Evolutionary conservation across 2,797 vertebrate genomes (phyloP).

Genomic region (Telmatherina bonti): DNA sequence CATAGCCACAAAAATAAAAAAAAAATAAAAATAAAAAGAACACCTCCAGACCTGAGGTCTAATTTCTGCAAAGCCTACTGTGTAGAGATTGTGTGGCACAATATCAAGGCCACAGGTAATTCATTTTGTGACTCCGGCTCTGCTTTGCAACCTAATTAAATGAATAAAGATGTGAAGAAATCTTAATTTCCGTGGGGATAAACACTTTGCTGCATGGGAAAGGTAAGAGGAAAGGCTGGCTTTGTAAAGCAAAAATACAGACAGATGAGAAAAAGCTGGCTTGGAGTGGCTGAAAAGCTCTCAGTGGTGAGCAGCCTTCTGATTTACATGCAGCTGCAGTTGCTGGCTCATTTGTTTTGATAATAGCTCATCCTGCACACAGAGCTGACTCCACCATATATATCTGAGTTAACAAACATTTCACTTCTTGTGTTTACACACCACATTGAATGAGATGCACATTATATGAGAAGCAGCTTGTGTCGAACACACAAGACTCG

Average conservation of each 20-base stretch:
- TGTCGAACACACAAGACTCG: slow-evolving; percentile 54
- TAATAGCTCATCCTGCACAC: slow-evolving; percentile 68
- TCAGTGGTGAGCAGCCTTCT: slow-evolving; percentile 56
- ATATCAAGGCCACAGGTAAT: slow-evolving; percentile 78
- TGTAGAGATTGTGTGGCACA: slow-evolving; percentile 63
- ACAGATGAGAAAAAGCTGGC: slow-evolving; percentile 58
- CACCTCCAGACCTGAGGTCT: slow-evolving; percentile 64
- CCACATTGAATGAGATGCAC: slow-evolving; percentile 46
- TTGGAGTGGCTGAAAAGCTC: slow-evolving; percentile 61
- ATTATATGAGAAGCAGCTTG: slow-evolving; percentile 58
- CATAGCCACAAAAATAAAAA: slow-evolving; percentile 22
- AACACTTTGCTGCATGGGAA: slow-evolving; percentile 68
- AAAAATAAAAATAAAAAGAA: slow-evolving; percentile 41
- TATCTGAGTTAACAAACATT: slow-evolving; percentile 72
- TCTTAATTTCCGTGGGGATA: slow-evolving; percentile 72
- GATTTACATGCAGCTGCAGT: slow-evolving; percentile 73
- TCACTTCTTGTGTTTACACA: slow-evolving; percentile 59
- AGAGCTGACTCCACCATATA: slow-evolving; percentile 62
- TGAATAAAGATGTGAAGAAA: slow-evolving; percentile 79
- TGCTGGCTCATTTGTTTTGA: slow-evolving; percentile 78
- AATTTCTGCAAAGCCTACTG: slow-evolving; percentile 66
- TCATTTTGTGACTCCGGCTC: slow-evolving; percentile 74
- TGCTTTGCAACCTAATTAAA: slow-evolving; percentile 81
- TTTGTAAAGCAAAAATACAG: slow-evolving; percentile 67
- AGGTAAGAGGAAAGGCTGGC: slow-evolving; percentile 68